Conservation (phyloP, 2,888 invertebrate genomes). For the Diploptera punctata region DNA sequence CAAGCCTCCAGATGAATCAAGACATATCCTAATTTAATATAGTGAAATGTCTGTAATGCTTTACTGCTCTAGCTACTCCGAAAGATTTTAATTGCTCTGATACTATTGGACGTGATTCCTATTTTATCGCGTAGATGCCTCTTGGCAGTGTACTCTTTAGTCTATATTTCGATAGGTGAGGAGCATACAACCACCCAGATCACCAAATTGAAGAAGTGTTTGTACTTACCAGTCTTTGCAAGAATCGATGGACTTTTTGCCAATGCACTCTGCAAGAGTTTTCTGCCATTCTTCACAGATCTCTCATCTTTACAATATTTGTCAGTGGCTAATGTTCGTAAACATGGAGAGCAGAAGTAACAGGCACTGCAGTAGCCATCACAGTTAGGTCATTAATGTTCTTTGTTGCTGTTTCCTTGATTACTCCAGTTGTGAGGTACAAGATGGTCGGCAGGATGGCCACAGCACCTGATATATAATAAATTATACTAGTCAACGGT, state of each 20-base stretch:
- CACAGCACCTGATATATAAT: constrained; percentile 69
- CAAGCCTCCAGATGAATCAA: too few relatives aligned
- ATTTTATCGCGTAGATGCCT: too few relatives aligned
- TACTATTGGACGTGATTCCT: too few relatives aligned
- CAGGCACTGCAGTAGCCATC: constrained; percentile 71
- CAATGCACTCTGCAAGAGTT: constrained; percentile 85
- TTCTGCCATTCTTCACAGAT: constrained; percentile 74
- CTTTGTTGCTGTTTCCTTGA: constrained; percentile 80
- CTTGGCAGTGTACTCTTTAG: too few relatives aligned
- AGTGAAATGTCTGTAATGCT: too few relatives aligned
- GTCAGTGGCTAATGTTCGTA: constrained; percentile 70
- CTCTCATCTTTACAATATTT: constrained; percentile 69
- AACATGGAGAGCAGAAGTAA: constrained; percentile 81
- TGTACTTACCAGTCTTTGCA: constrained; percentile 79
- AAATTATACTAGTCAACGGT: too few relatives aligned
- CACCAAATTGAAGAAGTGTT: too few relatives aligned
- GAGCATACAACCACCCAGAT: too few relatives aligned
- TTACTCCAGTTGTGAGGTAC: constrained; percentile 88
- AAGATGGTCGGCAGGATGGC: constrained; percentile 90
- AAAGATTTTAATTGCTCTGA: too few relatives aligned
- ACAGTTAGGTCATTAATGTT: constrained; percentile 56
- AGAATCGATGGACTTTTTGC: constrained; percentile 90
- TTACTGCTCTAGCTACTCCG: too few relatives aligned
- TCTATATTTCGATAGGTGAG: too few relatives aligned
- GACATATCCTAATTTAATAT: too few relatives aligned